Conservation (phyloP, 2,113 vertebrate genomes). For the Neogale vison region DNA sequence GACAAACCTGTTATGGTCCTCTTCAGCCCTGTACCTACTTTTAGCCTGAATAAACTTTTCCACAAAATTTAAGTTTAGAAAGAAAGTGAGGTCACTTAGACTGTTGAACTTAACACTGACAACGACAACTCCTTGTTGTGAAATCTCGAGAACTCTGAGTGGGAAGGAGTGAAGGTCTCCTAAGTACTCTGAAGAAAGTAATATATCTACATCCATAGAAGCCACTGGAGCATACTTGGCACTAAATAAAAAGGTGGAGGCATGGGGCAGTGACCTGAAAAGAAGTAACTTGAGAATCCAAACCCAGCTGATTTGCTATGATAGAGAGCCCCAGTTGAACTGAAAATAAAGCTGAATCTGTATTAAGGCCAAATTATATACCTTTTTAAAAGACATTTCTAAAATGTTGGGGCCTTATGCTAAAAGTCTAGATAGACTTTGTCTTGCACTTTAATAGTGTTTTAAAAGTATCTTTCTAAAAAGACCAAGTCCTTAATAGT, state of each 20-base stretch:
- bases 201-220: slow-evolving; percentile 25
- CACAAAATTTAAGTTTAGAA: slow-evolving; percentile 22
- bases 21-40: background rate
- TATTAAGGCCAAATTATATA: slow-evolving; percentile 24
- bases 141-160: background rate
- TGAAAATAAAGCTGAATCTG: slow-evolving; percentile 50
- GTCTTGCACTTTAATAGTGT: slow-evolving; percentile 15
- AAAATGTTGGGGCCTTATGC: background rate
- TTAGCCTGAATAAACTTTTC: background rate
- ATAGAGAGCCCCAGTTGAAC: background rate
- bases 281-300: slow-evolving; percentile 31
- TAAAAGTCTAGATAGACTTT: slow-evolving; percentile 40
- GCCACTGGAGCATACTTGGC: slow-evolving; percentile 15
- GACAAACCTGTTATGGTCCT: background rate
- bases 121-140: background rate
- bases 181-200: slow-evolving; percentile 4
- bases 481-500: slow-evolving; percentile 59
- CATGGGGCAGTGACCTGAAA: background rate
- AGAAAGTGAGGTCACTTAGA: background rate
- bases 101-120: background rate
- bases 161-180: background rate
- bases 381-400: slow-evolving; percentile 1
- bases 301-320: background rate
- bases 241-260: slow-evolving; percentile 16
- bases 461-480: slow-evolving; percentile 55